Evolutionary conservation across 2,888 invertebrate genomes (phyloP).

Genomic region (Baccha elongata): DNA sequence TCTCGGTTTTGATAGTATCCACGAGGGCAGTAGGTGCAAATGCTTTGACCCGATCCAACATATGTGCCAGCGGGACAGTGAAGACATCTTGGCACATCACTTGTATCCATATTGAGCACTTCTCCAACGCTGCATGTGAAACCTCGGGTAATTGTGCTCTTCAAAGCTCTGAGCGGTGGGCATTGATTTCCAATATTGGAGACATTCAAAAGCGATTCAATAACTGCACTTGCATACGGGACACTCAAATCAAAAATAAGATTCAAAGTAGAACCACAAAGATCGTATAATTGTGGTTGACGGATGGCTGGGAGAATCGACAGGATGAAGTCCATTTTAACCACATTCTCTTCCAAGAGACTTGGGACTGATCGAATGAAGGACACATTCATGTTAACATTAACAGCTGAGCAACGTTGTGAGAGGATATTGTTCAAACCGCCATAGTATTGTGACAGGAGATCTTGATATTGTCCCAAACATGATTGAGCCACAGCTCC

Average conservation of each 20-base stretch:
- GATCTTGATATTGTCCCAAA: conserved; percentile 92
- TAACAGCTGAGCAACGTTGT: conserved; percentile 96
- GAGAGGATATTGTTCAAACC: conserved; percentile 92
- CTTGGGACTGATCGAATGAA: conserved; percentile 92
- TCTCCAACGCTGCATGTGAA: conserved; percentile 97
- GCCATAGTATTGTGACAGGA: conserved; percentile 90
- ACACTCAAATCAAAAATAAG: conserved; percentile 97
- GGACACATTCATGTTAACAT: conserved; percentile 96
- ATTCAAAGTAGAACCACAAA: conserved; percentile 96
- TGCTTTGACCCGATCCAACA: conserved; percentile 94
- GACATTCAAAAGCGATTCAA: conserved; percentile 94
- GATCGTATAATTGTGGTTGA: conserved; percentile 95
- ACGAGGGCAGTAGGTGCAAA: conserved; percentile 94
- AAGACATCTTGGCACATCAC: conserved; percentile 95
- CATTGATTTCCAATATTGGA: conserved; percentile 96
- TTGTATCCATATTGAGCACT: conserved; percentile 96
- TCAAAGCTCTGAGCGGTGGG: conserved; percentile 93
- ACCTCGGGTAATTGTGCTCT: conserved; percentile 92
- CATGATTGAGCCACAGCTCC: conserved; percentile 94
- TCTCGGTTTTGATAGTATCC: conserved; percentile 97
- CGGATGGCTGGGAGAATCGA: conserved; percentile 93
- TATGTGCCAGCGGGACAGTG: conserved; percentile 98
- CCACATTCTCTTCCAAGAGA: conserved; percentile 92
- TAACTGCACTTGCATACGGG: conserved; percentile 94
- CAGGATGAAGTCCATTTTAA: conserved; percentile 94